Percentiles rank a stretch among this genome's conserved stretches.
Evolutionary conservation across 2,888 invertebrate genomes (phyloP).

Genomic region (Caenorhabditis japonica): DNA sequence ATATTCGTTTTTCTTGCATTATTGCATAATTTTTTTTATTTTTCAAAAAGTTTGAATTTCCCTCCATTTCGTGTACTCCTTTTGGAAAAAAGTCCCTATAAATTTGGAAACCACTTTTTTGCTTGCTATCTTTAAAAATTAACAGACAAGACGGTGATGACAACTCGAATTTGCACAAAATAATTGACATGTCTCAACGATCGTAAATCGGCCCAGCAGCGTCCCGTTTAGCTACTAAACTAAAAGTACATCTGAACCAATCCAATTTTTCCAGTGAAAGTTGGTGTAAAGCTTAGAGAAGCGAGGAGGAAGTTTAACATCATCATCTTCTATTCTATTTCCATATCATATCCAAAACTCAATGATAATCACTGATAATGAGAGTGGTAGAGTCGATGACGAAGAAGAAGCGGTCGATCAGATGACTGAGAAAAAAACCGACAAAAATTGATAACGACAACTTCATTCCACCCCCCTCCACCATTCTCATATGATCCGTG

Average conservation of each 20-base stretch:
- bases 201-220: slow-evolving; percentile 6
- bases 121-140: too few species aligned
- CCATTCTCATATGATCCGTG: slow-evolving; percentile 3
- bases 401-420: too few species aligned
- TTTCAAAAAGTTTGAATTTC: too few species aligned
- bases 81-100: too few species aligned
- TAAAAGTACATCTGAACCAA: slow-evolving; percentile 27
- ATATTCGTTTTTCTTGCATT: too few species aligned
- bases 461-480: slow-evolving; percentile 2
- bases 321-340: too few species aligned
- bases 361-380: neutral
- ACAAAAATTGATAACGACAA: slow-evolving; percentile 47
- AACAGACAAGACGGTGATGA: slow-evolving; percentile 6
- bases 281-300: too few species aligned
- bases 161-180: slow-evolving; percentile 34
- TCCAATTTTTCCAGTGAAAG: slow-evolving; percentile 12
- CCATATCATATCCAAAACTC: slow-evolving; percentile 18
- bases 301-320: slow-evolving; percentile 15
- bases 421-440: slow-evolving; percentile 31
- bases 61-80: too few species aligned
- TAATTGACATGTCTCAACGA: slow-evolving; percentile 12
- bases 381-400: too few species aligned
- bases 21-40: too few species aligned
- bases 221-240: too few species aligned
- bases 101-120: too few species aligned